These are phyloP conservation scores for Scaptomyza pallida DNA, from an alignment of 1,140 invertebrate species.

Conservation along the genomic window DNA sequence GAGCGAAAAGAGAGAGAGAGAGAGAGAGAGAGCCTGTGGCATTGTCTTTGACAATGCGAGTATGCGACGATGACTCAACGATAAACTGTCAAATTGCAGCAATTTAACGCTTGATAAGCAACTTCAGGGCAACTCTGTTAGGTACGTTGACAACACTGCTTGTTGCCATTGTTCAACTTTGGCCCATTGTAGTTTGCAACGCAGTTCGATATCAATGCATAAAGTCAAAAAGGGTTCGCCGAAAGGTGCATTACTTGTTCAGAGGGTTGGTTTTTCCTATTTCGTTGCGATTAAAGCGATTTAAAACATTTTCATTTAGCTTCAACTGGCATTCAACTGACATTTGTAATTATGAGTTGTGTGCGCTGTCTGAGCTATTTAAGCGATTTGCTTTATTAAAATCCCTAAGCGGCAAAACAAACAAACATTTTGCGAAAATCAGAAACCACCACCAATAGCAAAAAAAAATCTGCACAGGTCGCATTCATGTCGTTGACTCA, in stretches of 20 bases:
- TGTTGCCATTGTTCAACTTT: conserved; percentile 24
- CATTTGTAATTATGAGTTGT: conserved; percentile 59
- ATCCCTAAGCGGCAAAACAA: conserved; percentile 56
- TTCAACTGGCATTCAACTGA: conserved; percentile 4
- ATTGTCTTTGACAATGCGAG: conserved; percentile 48
- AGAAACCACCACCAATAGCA: conserved; percentile 11
- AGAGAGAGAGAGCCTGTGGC: conserved; percentile 11
- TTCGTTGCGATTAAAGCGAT: conserved; percentile 9
- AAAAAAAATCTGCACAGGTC: conserved; percentile 41
- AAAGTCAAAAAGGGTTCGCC: conserved; percentile 62
- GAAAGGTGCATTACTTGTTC: conserved; percentile 29
- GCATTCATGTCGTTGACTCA: conserved; percentile 17
- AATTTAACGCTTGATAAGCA: conserved; percentile 75
- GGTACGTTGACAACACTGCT: conserved; percentile 19
- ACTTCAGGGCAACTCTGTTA: background rate
- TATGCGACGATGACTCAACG: conserved; percentile 38
- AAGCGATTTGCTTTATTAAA: conserved; percentile 75
- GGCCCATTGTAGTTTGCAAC: conserved; percentile 25
- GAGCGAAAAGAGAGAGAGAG: no score
- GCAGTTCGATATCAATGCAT: conserved; percentile 16
- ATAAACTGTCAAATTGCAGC: conserved; percentile 75
- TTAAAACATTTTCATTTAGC: conserved; percentile 49
- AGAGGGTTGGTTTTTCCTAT: conserved; percentile 10
- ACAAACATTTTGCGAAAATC: conserved; percentile 62
- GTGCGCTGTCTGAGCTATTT: conserved; percentile 54